Conservation (phyloP, 2,113 vertebrate genomes). For the Platichthys flesus region DNA sequence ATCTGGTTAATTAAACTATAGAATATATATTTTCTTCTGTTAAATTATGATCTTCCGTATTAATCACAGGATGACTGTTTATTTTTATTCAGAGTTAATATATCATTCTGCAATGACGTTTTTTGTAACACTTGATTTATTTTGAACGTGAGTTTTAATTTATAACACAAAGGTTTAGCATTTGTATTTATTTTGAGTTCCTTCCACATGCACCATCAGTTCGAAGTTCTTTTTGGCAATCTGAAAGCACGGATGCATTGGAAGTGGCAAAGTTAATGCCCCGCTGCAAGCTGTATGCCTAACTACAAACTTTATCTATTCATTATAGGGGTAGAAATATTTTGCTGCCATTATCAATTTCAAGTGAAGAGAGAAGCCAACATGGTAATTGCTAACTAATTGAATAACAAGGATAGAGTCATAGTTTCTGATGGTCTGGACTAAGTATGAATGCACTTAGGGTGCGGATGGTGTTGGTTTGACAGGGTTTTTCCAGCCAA, state of each 20-base stretch:
- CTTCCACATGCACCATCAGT: constrained; percentile 80
- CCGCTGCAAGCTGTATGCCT: not conserved
- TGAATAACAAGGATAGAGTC: not conserved
- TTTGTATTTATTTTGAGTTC: constrained; percentile 84
- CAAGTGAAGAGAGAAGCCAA: not conserved
- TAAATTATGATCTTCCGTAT: constrained; percentile 95
- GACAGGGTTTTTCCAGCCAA: not conserved
- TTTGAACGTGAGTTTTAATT: constrained; percentile 92
- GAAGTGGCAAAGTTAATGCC: not conserved
- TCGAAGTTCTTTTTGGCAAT: not conserved
- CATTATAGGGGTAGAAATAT: not conserved
- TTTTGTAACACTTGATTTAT: constrained; percentile 83
- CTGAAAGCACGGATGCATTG: not conserved
- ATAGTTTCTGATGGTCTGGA: not conserved
- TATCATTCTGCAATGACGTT: constrained; percentile 88
- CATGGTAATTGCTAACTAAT: not conserved
- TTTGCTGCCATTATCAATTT: constrained; percentile 2
- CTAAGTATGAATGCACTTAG: not conserved
- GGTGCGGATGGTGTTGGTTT: not conserved
- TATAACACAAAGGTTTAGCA: constrained; percentile 84
- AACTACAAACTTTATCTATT: not conserved
- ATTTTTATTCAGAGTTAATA: constrained; percentile 88
- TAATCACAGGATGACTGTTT: constrained; percentile 89
- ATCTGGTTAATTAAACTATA: constrained; percentile 94
- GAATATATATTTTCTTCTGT: constrained; percentile 93